These are phyloP conservation scores for Rhyzopertha dominica DNA, from an alignment of 1,140 invertebrate genomes.

Conservation along the genomic window DNA sequence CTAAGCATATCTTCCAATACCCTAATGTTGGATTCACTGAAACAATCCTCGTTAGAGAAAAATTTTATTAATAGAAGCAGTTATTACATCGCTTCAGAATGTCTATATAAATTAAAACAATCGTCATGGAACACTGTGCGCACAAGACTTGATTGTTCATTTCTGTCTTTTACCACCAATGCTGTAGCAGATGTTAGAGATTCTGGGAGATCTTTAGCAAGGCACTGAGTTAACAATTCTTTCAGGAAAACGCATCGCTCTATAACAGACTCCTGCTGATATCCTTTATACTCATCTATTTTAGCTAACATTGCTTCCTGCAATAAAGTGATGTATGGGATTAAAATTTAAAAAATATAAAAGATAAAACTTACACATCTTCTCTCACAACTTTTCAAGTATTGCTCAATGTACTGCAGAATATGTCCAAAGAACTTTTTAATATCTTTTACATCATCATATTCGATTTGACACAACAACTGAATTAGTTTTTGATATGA, in stretches of 20 bases:
- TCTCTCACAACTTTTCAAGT: slow-evolving; percentile 17
- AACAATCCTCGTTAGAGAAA: too few species aligned
- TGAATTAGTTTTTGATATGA: slow-evolving; percentile 14
- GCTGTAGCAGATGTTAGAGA: background rate
- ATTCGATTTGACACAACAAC: slow-evolving; percentile 18
- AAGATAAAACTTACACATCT: slow-evolving; percentile 26
- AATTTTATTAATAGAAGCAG: too few species aligned
- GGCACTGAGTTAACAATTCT: slow-evolving; percentile 1
- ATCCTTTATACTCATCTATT: slow-evolving; percentile 5
- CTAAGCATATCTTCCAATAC: slow-evolving; percentile 2
- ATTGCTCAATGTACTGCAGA: slow-evolving; percentile 16
- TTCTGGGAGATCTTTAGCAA: slow-evolving; percentile 1
- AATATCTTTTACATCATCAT: slow-evolving; percentile 15
- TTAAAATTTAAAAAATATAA: background rate
- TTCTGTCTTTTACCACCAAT: background rate
- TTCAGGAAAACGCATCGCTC: background rate
- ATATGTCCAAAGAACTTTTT: slow-evolving; percentile 20
- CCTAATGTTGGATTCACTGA: too few species aligned
- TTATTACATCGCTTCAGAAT: too few species aligned
- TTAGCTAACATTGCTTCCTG: slow-evolving; percentile 8
- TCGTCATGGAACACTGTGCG: too few species aligned
- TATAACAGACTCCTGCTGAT: too few species aligned
- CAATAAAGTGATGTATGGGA: too few species aligned
- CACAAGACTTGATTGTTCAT: slow-evolving; percentile 2
- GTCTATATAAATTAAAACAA: too few species aligned